Conservation (phyloP, 1,140 invertebrate species). For the Ridgeia piscesae region DNA sequence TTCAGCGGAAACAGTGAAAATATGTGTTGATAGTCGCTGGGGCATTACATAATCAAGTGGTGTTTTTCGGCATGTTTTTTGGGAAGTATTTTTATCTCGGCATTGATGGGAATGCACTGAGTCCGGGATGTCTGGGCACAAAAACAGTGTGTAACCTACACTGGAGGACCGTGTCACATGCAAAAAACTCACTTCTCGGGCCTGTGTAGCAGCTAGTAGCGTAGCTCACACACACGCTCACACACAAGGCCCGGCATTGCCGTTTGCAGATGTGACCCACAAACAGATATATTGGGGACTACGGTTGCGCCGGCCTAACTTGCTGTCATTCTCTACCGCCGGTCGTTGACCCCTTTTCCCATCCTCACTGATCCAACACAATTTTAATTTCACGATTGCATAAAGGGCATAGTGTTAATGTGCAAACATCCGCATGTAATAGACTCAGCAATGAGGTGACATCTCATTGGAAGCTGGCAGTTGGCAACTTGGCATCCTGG, state of each 20-base stretch:
- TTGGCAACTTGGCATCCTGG: too few relatives aligned
- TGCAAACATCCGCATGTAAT: background rate
- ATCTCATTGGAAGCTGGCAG: background rate
- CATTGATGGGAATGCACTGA: background rate
- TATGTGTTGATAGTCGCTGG: background rate
- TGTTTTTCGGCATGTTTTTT: background rate
- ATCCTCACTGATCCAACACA: background rate
- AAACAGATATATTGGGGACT: background rate
- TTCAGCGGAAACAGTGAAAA: background rate
- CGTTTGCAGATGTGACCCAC: background rate
- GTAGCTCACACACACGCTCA: background rate
- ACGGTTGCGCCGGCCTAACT: background rate
- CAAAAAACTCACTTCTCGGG: background rate
- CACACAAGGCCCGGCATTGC: background rate
- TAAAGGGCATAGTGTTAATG: background rate
- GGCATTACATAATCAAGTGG: slow-evolving; percentile 5
- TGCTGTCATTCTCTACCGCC: background rate
- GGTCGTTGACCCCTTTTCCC: background rate
- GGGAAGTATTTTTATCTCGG: background rate
- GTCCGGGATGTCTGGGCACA: background rate
- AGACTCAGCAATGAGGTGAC: background rate
- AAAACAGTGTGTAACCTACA: background rate
- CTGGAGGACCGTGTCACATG: background rate
- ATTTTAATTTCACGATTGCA: background rate
- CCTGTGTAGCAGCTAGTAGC: background rate